Percentiles rank a stretch among this genome's conserved stretches.
Evolutionary conservation across 2,113 vertebrate species (phyloP).

Genomic region (Naja naja): DNA sequence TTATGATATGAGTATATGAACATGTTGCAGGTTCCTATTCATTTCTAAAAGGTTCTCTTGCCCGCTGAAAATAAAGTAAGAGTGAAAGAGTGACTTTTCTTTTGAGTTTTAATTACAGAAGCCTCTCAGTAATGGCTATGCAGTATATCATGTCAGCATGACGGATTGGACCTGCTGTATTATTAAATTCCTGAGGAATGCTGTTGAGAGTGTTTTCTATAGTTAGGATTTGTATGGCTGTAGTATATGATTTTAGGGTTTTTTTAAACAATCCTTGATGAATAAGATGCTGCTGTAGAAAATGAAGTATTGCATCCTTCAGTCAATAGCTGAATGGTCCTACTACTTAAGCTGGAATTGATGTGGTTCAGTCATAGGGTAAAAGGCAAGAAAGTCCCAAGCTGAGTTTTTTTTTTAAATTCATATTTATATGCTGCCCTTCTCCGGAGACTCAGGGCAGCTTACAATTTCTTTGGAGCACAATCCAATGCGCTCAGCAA

Average conservation of each 20-base stretch:
- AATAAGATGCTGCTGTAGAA: background rate
- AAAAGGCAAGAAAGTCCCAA: background rate
- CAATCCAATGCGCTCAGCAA: too few relatives aligned
- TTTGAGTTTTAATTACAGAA: background rate
- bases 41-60: background rate
- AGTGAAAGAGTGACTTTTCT: background rate
- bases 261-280: background rate
- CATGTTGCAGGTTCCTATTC: background rate
- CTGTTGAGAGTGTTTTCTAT: background rate
- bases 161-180: background rate
- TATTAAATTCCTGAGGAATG: background rate
- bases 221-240: background rate
- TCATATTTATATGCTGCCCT: too few relatives aligned
- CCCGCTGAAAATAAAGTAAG: background rate
- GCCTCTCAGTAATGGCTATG: background rate
- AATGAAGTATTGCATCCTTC: background rate
- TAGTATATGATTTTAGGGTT: background rate
- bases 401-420: too few relatives aligned
- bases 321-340: background rate
- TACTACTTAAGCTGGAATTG: background rate
- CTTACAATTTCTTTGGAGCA: too few relatives aligned
- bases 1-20: conserved; percentile 15
- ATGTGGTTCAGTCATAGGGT: background rate
- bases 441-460: too few relatives aligned
- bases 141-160: background rate